phyloP scores from a whole-genome alignment of 2,797 vertebrate species.

The Clarias fuscus region DNA sequence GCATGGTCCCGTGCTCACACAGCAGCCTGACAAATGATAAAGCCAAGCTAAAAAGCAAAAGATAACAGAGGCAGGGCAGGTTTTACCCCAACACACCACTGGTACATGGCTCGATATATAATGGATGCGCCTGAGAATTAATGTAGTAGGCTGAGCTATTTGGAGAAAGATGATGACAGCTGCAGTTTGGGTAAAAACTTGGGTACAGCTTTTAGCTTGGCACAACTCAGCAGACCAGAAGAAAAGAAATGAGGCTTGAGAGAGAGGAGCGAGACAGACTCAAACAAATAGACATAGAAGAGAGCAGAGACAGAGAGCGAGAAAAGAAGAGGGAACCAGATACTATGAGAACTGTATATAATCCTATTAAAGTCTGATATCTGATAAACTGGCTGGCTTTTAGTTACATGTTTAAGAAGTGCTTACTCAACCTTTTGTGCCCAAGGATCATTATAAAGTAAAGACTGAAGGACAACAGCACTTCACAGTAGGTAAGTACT shows the following conservation, averaged over 20 bases:
- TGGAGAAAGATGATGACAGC: constrained; percentile 48
- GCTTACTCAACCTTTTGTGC: not conserved
- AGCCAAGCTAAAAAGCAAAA: constrained; percentile 31
- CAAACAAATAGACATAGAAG: not conserved
- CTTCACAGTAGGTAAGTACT: no score
- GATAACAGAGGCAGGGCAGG: constrained; percentile 30
- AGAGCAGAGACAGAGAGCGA: not conserved
- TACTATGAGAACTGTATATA: not conserved
- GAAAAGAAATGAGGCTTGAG: constrained; percentile 3
- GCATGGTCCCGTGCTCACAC: constrained; percentile 29
- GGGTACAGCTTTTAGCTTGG: constrained; percentile 15
- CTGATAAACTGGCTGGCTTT: not conserved
- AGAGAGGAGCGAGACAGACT: not conserved
- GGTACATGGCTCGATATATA: constrained; percentile 38
- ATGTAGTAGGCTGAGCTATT: constrained; percentile 18
- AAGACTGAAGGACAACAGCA: not conserved
- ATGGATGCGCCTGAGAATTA: constrained; percentile 40
- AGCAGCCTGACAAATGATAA: constrained; percentile 31
- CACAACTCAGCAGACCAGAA: constrained; percentile 39
- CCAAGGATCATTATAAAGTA: not conserved
- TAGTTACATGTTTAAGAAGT: not conserved
- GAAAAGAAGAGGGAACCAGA: not conserved
- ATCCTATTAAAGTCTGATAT: not conserved
- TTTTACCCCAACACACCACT: constrained; percentile 2
- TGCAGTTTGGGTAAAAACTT: constrained; percentile 38